A percentile compares a stretch with the other conserved stretches of the same genome.
Evolutionary conservation across 1,140 invertebrate species (phyloP).

Genomic region (Hyles euphorbiae): DNA sequence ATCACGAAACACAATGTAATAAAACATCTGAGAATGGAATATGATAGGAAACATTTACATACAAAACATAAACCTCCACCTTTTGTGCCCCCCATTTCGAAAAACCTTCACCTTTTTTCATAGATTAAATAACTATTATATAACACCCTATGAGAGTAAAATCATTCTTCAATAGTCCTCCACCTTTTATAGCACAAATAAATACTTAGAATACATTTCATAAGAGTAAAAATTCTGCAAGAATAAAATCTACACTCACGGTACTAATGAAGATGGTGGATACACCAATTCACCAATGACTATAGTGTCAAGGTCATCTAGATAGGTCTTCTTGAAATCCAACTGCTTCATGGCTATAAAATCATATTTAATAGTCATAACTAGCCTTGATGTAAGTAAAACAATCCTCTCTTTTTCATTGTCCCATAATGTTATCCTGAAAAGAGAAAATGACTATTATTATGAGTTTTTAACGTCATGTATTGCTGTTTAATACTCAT

Average conservation of each 20-base stretch:
- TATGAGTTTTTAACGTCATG: too few species aligned
- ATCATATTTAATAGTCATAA: constrained; percentile 88
- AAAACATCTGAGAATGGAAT: too few species aligned
- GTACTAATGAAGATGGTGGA: constrained; percentile 84
- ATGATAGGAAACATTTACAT: too few species aligned
- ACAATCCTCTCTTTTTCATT: constrained; percentile 89
- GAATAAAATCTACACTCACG: constrained; percentile 79
- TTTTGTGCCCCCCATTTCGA: too few species aligned
- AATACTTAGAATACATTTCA: background rate
- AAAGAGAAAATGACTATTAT: constrained; percentile 19
- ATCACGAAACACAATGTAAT: too few species aligned
- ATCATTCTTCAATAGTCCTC: too few species aligned
- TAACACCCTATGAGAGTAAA: too few species aligned
- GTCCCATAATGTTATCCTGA: constrained; percentile 90
- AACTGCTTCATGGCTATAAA: constrained; percentile 86
- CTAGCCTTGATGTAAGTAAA: constrained; percentile 81
- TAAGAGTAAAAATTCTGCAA: constrained; percentile 1
- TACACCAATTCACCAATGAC: constrained; percentile 86
- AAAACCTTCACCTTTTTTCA: too few species aligned
- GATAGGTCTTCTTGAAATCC: constrained; percentile 80
- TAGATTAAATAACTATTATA: too few species aligned
- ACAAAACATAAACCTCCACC: too few species aligned
- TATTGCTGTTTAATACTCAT: too few species aligned
- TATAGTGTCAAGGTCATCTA: constrained; percentile 82
- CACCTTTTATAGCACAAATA: too few species aligned